Percentiles rank a stretch among this genome's conserved stretches.
Evolutionary conservation across 2,113 vertebrate genomes (phyloP).

Genomic region (Carassius gibelio): DNA sequence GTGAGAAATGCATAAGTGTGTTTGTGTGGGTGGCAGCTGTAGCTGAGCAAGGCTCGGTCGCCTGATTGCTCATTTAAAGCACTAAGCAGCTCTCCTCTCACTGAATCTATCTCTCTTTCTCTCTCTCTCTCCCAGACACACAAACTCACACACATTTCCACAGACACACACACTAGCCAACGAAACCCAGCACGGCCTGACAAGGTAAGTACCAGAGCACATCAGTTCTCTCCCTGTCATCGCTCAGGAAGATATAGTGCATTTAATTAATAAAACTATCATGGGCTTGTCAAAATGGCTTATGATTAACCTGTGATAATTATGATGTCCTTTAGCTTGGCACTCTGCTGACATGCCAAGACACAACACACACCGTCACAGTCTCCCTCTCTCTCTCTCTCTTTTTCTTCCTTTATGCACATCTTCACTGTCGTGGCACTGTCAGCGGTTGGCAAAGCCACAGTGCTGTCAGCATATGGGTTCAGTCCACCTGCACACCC

Average conservation of each 20-base stretch:
- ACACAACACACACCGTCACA: slow-evolving; percentile 19
- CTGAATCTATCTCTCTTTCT: slow-evolving; percentile 28
- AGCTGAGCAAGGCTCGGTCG: slow-evolving; percentile 48
- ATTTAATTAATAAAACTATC: slow-evolving; percentile 31
- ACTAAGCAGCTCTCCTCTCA: slow-evolving; percentile 30
- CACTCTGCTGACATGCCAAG: slow-evolving; percentile 15
- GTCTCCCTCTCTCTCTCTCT: neutral
- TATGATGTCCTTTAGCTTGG: slow-evolving; percentile 35
- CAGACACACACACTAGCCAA: neutral
- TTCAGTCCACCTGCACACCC: slow-evolving; percentile 9
- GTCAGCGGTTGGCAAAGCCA: slow-evolving; percentile 7
- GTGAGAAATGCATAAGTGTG: slow-evolving; percentile 38
- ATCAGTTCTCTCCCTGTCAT: slow-evolving; percentile 5
- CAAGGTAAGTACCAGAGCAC: slow-evolving; percentile 19
- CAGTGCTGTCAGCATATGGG: neutral
- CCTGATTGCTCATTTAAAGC: slow-evolving; percentile 58
- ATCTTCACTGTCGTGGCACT: neutral
- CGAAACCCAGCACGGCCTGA: neutral
- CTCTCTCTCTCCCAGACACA: neutral
- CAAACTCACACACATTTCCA: neutral
- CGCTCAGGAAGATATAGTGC: slow-evolving; percentile 21
- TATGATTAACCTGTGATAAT: slow-evolving; percentile 21
- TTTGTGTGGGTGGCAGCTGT: slow-evolving; percentile 59
- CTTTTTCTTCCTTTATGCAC: neutral
- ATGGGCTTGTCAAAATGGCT: slow-evolving; percentile 12